Evolutionary conservation across 1,140 invertebrate genomes (phyloP), one percentile per base, ranked within the genome.

Genomic region (Pectinophora gossypiella): DNA sequence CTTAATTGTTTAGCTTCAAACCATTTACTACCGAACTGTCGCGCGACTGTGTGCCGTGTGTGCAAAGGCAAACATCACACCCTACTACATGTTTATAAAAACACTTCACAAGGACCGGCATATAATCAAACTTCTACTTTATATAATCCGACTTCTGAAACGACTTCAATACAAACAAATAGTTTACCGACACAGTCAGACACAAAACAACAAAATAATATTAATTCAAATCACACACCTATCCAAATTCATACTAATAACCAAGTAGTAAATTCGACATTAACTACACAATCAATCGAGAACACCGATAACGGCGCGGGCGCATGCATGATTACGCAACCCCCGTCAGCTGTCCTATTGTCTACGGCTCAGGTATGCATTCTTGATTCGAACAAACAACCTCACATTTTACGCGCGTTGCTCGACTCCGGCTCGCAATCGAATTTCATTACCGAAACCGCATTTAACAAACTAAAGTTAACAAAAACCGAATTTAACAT

Each of bases 11-110:
- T 48, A 19, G 2, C n/a, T 12, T 2, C 2, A 12, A 35, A 2
- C 3, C 46, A 48, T 19, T 7, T 12, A 7, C 9, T 48, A 3
- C 3, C 27, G 5, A 48, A 48, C 19, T 48, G 46, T 16, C 22
- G 27, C 2, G 22, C 46, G 4, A 35, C 19, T 9, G 3, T 4
- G 1, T 48, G 46, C 18, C n/a, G 23, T 18, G 5, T 10, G 12
- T 48, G 46, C 16, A 35, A 18, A 19, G 23, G 46, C 15, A 32
- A 35, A 12, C 22, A 48, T 16, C 46, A 48, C 16, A 48, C 46
- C 3, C 27, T 48, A 2, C 9, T 48, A 32, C 46, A 35, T 21
- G 19, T 23, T 23, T 4, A 23, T 10, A 23, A 23, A 23, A 23
- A n/a, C n/a, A n/a, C n/a, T n/a, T n/a, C n/a, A n/a, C n/a, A n/a